Evolutionary conservation across 2,888 invertebrate genomes (phyloP).

Genomic region (Epirrhoe tristata): DNA sequence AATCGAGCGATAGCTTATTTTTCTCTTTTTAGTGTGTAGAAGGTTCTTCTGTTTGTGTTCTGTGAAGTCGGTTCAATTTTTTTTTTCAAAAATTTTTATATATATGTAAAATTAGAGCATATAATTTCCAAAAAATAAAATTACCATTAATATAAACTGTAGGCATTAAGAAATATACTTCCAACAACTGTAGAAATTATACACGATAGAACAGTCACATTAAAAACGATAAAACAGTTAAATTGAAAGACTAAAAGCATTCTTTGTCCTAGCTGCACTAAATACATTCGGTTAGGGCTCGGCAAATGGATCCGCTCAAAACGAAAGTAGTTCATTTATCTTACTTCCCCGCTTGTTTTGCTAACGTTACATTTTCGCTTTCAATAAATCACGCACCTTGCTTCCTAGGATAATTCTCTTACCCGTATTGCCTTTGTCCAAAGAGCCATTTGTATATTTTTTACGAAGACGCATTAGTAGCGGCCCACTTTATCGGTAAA

Average conservation of each 20-base stretch:
- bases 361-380: constrained; percentile 67
- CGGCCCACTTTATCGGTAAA: constrained; percentile 14
- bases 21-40: too few relatives aligned
- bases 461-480: constrained; percentile 47
- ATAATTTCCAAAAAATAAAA: too few relatives aligned
- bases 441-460: constrained; percentile 63
- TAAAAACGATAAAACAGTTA: constrained; percentile 20
- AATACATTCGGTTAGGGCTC: constrained; percentile 52
- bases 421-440: constrained; percentile 59
- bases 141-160: too few relatives aligned
- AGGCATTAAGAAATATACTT: too few relatives aligned
- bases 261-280: constrained; percentile 39
- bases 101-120: too few relatives aligned
- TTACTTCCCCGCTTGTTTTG: constrained; percentile 77
- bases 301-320: constrained; percentile 62
- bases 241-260: constrained; percentile 31
- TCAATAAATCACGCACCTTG: constrained; percentile 79
- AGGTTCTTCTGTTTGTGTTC: too few relatives aligned
- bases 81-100: too few relatives aligned
- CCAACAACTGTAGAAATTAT: too few relatives aligned
- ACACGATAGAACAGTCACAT: too few relatives aligned
- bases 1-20: too few relatives aligned
- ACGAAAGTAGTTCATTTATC: constrained; percentile 79
- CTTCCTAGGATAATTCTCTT: constrained; percentile 71
- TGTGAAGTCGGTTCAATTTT: too few relatives aligned